Conservation (phyloP, 2,113 vertebrate genomes). For the Tetraodon nigroviridis region DNA sequence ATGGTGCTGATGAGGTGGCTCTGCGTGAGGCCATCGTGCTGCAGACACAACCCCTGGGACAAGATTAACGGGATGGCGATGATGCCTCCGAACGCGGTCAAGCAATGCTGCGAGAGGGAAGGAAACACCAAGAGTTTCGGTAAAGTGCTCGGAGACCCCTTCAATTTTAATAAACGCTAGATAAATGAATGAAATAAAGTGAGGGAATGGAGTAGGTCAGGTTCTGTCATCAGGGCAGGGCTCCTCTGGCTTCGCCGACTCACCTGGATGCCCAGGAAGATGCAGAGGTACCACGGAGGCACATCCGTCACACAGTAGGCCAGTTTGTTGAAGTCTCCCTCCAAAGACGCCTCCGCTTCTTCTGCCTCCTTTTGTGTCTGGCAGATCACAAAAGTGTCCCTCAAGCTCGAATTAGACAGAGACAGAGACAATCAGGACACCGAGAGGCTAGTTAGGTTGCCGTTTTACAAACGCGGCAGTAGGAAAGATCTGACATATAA, state of each 20-base stretch:
- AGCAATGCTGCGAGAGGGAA: conserved; percentile 78
- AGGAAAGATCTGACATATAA: too few relatives aligned
- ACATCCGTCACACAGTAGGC: conserved; percentile 81
- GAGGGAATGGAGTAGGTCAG: too few relatives aligned
- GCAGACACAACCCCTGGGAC: conserved; percentile 86
- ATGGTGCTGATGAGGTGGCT: conserved; percentile 95
- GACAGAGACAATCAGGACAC: neutral
- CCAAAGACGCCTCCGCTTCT: conserved; percentile 27
- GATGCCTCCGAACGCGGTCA: conserved; percentile 90
- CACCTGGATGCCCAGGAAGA: conserved; percentile 90
- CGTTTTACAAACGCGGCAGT: neutral
- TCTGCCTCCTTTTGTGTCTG: conserved; percentile 29
- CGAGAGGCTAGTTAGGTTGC: neutral
- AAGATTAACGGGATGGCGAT: conserved; percentile 89
- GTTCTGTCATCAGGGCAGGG: too few relatives aligned
- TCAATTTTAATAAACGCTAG: too few relatives aligned
- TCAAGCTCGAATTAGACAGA: conserved; percentile 50
- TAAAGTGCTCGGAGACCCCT: too few relatives aligned
- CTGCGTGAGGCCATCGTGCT: conserved; percentile 89
- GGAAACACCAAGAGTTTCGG: neutral
- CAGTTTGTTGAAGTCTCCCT: conserved; percentile 58
- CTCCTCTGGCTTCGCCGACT: neutral
- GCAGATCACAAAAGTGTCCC: conserved; percentile 59
- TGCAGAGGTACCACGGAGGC: conserved; percentile 92
- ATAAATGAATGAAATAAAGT: too few relatives aligned